phyloP scores from a whole-genome alignment of 2,888 invertebrate species.

The Bugulina stolonifera region DNA sequence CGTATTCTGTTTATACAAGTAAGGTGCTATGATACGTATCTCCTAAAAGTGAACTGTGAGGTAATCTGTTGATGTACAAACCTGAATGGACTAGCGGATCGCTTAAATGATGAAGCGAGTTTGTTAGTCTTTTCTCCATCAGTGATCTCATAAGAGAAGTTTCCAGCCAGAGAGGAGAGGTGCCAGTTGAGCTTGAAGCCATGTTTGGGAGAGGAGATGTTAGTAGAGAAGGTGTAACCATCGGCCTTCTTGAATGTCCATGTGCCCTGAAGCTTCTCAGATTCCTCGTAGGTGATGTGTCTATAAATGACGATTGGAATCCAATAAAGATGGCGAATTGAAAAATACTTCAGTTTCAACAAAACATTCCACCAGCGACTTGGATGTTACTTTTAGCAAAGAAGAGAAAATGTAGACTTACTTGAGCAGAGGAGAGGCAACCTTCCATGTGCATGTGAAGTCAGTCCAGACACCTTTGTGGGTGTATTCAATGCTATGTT shows the following conservation, averaged over 20 bases:
- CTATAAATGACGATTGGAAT: too few relatives aligned
- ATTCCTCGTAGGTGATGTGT: not conserved
- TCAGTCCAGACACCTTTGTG: not conserved
- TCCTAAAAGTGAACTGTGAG: too few relatives aligned
- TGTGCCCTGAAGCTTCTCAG: not conserved
- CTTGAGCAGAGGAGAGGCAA: not conserved
- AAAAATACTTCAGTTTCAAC: too few relatives aligned
- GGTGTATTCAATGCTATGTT: constrained; percentile 11
- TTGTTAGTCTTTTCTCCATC: not conserved
- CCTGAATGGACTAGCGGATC: constrained; percentile 10
- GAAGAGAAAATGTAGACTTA: too few relatives aligned
- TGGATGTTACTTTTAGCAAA: too few relatives aligned
- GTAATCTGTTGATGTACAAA: too few relatives aligned
- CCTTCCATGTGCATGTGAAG: constrained; percentile 13
- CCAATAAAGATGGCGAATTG: too few relatives aligned
- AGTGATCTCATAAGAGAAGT: not conserved
- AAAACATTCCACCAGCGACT: too few relatives aligned
- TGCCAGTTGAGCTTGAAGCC: not conserved
- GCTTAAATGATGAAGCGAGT: not conserved
- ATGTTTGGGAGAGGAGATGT: not conserved
- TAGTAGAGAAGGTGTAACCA: not conserved
- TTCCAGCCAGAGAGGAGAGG: not conserved
- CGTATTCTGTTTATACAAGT: too few relatives aligned
- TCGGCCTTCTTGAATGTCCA: not conserved
- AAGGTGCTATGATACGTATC: too few relatives aligned